Evolutionary conservation across 2,888 invertebrate species (phyloP).

Genomic region (Timandra comae): DNA sequence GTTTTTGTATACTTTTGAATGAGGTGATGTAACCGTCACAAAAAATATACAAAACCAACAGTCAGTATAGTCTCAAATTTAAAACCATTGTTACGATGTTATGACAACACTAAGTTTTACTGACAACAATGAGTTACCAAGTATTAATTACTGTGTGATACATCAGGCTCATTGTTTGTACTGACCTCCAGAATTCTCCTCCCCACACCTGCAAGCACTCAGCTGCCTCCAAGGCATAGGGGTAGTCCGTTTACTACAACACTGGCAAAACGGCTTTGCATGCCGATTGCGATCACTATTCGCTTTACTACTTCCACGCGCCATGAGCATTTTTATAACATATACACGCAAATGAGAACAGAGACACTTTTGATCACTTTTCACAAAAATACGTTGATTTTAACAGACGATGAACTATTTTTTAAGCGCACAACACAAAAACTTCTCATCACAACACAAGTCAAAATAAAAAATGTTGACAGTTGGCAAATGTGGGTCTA

Average conservation of each 20-base stretch:
- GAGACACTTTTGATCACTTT: neutral
- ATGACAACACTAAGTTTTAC: no score
- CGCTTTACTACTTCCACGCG: slow-evolving; percentile 9
- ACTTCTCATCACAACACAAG: neutral
- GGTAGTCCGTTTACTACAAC: slow-evolving; percentile 38
- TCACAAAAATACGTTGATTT: no score
- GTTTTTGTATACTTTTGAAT: no score
- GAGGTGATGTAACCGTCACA: no score
- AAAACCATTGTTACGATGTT: no score
- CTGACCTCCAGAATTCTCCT: slow-evolving; percentile 57
- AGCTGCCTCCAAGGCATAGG: slow-evolving; percentile 43
- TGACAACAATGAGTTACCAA: no score
- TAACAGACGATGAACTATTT: no score
- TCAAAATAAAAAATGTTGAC: slow-evolving; percentile 1
- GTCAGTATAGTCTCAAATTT: no score
- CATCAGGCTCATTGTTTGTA: slow-evolving; percentile 3
- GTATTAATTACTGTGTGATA: no score
- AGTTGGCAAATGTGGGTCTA: neutral
- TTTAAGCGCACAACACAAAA: no score
- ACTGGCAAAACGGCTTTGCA: slow-evolving; percentile 54
- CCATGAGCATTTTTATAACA: slow-evolving; percentile 1
- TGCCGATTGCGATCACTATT: slow-evolving; percentile 20
- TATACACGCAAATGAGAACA: neutral
- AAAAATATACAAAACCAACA: no score
- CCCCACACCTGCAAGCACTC: slow-evolving; percentile 70